Evolutionary conservation across 2,888 invertebrate genomes (phyloP), one percentile per base, ranked within the genome.

Genomic region (Drosophila demipolita): DNA sequence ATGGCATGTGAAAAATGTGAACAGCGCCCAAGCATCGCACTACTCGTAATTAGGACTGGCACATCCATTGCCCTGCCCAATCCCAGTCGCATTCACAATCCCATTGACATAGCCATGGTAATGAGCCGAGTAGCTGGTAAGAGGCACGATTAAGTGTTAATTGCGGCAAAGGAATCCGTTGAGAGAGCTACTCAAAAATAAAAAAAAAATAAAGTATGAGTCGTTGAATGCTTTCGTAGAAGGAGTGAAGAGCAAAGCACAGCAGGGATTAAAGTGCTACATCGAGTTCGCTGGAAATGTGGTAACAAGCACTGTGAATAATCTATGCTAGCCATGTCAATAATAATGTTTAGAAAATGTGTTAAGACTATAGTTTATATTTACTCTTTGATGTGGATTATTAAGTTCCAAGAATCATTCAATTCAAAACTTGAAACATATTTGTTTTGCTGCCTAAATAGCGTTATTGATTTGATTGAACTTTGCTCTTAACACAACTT

Each of bases 111-210:
- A 63, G 87, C 74, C 71, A 69, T 72, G 87, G 64, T 83, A 83
- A 83, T 83, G 89, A 89, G 82, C 58, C 84, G 66, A 69, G 68
- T 69, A 40, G 75, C 74, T 63, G 75, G 42, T 62, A 52, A 74
- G 55, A 69, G 79, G 55, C 63, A 57, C 29, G 40, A 59, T 71
- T 75, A 71, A 75, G 62, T 66, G 75, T 62, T 71, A 50, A 66
- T 54, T 55, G 65, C 75, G 61, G 40, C 61, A 40, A 45, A 45
- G 62, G 49, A 53, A 66, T 48, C 59, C 69, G 45, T 26, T 54
- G 58, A 48, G 57, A 63, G 54, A 53, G 54, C 80, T 57, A 71
- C 71, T 76, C 66, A 76, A 65, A 48, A 55, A n/a, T 12, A 8
- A 55, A 38, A 8, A 55, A 38, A 61, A 42, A 29, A 29, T 6